phyloP scores from a whole-genome alignment of 1,140 invertebrate species.

The Phenacoccus solenopsis region DNA sequence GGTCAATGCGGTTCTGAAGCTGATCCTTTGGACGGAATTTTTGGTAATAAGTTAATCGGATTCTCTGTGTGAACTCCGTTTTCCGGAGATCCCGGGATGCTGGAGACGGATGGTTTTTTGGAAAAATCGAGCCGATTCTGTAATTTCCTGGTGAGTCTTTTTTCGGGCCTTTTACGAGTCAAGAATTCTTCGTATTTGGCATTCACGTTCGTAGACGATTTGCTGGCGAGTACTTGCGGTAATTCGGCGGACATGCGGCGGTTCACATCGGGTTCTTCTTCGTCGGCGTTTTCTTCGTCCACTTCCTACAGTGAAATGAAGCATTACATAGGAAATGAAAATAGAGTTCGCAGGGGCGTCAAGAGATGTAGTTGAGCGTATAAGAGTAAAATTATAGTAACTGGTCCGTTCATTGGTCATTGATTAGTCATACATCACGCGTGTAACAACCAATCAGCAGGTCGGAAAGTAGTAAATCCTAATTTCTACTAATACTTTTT shows the following conservation, averaged over 20 bases:
- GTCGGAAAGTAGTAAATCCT: neutral
- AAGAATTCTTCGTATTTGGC: conserved; percentile 9
- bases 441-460: neutral
- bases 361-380: neutral
- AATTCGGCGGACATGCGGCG: conserved; percentile 1
- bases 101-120: neutral
- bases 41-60: neutral
- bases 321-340: no score
- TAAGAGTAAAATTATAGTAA: neutral
- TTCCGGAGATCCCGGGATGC: neutral
- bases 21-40: neutral
- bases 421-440: neutral
- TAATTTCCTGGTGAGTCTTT: neutral
- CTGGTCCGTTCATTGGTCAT: neutral
- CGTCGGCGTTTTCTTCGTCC: neutral
- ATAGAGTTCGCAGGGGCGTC: neutral
- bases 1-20: no score
- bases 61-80: neutral
- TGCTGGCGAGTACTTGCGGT: neutral
- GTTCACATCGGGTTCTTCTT: neutral
- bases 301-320: neutral
- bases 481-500: no score
- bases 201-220: neutral
- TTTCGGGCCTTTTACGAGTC: neutral
- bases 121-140: neutral